Evolutionary conservation across 2,888 invertebrate species (phyloP).

Genomic region (Anthophora plumipes): DNA sequence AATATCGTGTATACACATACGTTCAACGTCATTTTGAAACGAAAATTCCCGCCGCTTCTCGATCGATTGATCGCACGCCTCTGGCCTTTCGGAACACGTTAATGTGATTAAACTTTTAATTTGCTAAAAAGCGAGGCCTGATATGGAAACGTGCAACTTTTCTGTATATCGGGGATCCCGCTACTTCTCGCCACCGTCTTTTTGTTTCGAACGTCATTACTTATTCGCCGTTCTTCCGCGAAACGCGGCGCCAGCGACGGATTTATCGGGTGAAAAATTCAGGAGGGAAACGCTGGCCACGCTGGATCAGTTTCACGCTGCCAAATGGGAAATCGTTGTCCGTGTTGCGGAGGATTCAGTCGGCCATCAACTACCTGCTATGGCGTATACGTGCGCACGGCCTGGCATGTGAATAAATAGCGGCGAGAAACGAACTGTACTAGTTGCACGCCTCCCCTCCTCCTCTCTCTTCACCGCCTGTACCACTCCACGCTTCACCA

Average conservation of each 20-base stretch:
- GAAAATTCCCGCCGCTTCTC: not conserved
- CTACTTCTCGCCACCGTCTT: not conserved
- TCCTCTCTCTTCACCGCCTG: no score
- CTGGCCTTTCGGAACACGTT: slow-evolving; percentile 12
- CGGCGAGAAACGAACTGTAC: slow-evolving; percentile 26
- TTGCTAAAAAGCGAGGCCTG: slow-evolving; percentile 17
- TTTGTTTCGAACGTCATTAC: slow-evolving; percentile 48
- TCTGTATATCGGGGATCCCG: no score
- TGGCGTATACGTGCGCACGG: slow-evolving; percentile 1
- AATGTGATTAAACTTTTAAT: slow-evolving; percentile 45
- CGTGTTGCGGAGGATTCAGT: slow-evolving; percentile 60
- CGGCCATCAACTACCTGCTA: slow-evolving; percentile 59
- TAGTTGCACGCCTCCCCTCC: slow-evolving; percentile 20
- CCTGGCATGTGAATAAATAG: slow-evolving; percentile 55
- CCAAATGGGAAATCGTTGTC: slow-evolving; percentile 79
- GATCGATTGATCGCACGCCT: not conserved
- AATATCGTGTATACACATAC: not conserved
- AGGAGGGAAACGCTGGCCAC: slow-evolving; percentile 61
- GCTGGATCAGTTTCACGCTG: slow-evolving; percentile 60
- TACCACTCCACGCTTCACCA: no score
- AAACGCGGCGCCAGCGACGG: slow-evolving; percentile 62
- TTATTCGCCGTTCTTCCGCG: slow-evolving; percentile 57
- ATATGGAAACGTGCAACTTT: not conserved
- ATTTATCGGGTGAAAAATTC: slow-evolving; percentile 78
- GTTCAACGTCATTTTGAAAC: not conserved